A percentile compares a stretch with the other conserved stretches of the same genome.
phyloP scores from a whole-genome alignment of 2,797 vertebrate genomes.

The Podargus strigoides region DNA sequence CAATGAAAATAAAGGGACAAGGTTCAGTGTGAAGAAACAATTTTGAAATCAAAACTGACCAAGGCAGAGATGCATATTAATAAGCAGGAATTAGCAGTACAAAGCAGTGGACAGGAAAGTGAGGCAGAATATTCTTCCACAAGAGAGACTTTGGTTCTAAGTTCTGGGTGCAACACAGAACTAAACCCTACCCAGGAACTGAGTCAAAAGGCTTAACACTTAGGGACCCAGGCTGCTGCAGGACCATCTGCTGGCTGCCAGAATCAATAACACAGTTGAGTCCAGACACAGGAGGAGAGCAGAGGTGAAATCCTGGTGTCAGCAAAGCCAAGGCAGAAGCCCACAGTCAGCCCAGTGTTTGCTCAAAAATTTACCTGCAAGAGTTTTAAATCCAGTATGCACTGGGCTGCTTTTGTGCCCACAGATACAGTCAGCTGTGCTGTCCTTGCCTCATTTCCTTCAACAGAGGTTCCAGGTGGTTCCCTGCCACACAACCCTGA shows the following conservation, averaged over 20 bases:
- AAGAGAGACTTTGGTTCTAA: not conserved
- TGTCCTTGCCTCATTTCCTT: not conserved
- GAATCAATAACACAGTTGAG: rapidly evolving
- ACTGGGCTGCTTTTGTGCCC: not conserved
- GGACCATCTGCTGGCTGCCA: not conserved
- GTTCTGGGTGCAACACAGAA: not conserved
- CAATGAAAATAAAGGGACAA: not conserved
- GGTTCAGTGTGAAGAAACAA: not conserved
- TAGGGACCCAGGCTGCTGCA: not conserved
- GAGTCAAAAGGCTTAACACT: not conserved
- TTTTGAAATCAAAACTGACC: not conserved
- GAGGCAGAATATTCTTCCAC: not conserved
- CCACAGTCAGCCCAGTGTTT: not conserved
- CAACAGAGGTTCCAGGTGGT: not conserved
- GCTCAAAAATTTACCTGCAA: not conserved
- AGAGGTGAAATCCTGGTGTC: not conserved
- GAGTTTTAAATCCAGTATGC: not conserved
- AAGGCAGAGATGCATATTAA: not conserved
- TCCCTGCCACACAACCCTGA: not conserved
- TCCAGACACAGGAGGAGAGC: not conserved
- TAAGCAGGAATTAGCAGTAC: not conserved
- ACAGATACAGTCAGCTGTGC: not conserved
- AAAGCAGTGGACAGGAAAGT: not conserved
- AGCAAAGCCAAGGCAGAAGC: not conserved
- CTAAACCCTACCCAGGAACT: not conserved